Base-by-base conservation (phyloP, 1,140 invertebrate genomes). In the Drosophila rhopaloa region DNA sequence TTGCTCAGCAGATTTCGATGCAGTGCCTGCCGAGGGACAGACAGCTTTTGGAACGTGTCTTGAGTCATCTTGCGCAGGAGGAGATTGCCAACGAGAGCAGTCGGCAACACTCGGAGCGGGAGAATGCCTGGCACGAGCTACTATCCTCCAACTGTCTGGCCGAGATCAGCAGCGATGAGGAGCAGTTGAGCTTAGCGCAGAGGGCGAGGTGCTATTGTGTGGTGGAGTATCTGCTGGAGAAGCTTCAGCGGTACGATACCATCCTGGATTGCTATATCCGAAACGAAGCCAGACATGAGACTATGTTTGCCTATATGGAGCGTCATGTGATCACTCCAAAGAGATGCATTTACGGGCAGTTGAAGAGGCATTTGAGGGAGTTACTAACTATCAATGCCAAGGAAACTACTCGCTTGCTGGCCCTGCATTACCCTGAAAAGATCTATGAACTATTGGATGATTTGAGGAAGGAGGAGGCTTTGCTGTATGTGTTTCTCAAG, bases 101-200 rank as follows among this genome's bases (percentile, higher is more conserved):
- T 9, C 84, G 93, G 1, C 93, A 93, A 78, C 93, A 93, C 55
- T 95, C 95, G 72, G 97, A 97, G 83, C 93, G 96, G 51, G 96
- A 98, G 91, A 96, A 96, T 80, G 96, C 97, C 5, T 93, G 97
- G 85, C 91, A 98, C 55, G 96, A 97, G 90, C 92, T 98, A n/a
- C 90, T 97, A 4, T 93, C 95, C 38, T 94, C 94, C 14, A 95
- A 96, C 47, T 96, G 95, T 72, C 82, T 97, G 5, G 89, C 93
- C 24, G 94, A 95, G 85, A 95, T 93, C 92, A 91, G 84, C 57
- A 90, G 78, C 51, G 82, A 79, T 37, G 91, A 92, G 41, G 86
- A 93, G 55, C 86, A 93, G 47, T 54, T 94, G 16, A 46, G 83
- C 7, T 67, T 93, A 58, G 93, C 93, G 0, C 77, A 93, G 40